phyloP scores from a whole-genome alignment of 2,888 invertebrate genomes.

The Ceriagrion tenellum region DNA sequence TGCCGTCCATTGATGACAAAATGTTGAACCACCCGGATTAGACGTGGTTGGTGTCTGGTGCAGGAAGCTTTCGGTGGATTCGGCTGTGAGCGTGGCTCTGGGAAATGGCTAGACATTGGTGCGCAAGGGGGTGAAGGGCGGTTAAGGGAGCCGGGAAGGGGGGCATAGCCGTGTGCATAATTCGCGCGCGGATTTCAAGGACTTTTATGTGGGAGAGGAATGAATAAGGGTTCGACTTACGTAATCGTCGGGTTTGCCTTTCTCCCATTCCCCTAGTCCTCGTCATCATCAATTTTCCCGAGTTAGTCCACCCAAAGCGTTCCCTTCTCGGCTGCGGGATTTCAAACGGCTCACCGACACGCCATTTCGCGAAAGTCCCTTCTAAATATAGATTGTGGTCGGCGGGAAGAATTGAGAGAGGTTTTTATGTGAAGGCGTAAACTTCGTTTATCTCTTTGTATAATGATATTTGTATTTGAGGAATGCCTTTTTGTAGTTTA shows the following conservation, averaged over 20 bases:
- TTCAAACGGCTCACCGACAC: background rate
- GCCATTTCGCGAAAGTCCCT: background rate
- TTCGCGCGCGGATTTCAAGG: conserved; percentile 2
- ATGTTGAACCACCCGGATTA: too few relatives aligned
- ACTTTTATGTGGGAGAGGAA: background rate
- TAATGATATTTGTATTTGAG: too few relatives aligned
- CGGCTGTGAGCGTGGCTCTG: background rate
- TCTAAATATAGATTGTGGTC: background rate
- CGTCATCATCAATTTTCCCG: background rate
- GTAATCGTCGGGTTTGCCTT: background rate
- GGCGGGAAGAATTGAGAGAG: background rate
- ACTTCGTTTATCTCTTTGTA: too few relatives aligned
- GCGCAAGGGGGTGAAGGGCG: background rate
- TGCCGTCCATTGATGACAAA: background rate
- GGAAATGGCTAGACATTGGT: background rate
- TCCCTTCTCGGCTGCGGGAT: background rate
- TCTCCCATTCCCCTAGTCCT: background rate
- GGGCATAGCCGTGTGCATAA: background rate
- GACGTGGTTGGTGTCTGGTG: too few relatives aligned
- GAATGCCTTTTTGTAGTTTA: too few relatives aligned
- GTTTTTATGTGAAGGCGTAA: background rate
- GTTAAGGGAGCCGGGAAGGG: background rate
- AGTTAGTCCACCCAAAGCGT: background rate
- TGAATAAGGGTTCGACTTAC: background rate
- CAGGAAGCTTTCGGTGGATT: too few relatives aligned